Conservation (phyloP, 2,113 vertebrate genomes). For the Dromiciops gliroides region DNA sequence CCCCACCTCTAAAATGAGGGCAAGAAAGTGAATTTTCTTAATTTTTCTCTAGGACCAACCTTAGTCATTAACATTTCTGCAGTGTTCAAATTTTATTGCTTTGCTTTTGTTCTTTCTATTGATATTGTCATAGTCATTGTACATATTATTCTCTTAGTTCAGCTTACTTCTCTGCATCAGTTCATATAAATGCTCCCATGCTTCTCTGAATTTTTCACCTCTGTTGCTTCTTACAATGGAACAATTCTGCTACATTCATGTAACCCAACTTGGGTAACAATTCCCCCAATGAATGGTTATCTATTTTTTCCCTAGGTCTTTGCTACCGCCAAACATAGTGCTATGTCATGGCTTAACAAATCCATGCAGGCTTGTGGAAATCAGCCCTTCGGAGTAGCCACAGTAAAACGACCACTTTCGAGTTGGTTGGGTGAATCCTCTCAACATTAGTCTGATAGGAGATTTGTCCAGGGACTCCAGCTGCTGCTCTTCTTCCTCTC, state of each 20-base stretch:
- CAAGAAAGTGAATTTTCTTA: neutral
- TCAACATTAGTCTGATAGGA: neutral
- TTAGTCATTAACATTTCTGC: neutral
- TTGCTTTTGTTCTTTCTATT: neutral
- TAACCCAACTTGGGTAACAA: neutral
- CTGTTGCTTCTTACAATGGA: neutral
- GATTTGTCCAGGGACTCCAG: neutral
- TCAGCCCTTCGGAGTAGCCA: neutral
- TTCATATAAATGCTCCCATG: neutral
- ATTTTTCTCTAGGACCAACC: neutral
- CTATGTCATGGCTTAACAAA: neutral
- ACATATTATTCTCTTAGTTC: neutral
- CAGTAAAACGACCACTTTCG: neutral
- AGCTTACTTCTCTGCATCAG: neutral
- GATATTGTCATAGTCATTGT: neutral
- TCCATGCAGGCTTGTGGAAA: neutral
- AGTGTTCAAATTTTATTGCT: neutral
- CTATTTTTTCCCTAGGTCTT: neutral
- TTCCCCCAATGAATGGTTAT: neutral
- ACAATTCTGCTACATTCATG: neutral
- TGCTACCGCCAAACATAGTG: neutral
- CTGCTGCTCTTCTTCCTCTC: too few relatives aligned
- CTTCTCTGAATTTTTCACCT: neutral
- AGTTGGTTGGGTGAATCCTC: neutral
- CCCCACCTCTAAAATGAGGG: neutral